phyloP scores from a whole-genome alignment of 2,797 vertebrate genomes.

The Chrysocyon brachyurus region DNA sequence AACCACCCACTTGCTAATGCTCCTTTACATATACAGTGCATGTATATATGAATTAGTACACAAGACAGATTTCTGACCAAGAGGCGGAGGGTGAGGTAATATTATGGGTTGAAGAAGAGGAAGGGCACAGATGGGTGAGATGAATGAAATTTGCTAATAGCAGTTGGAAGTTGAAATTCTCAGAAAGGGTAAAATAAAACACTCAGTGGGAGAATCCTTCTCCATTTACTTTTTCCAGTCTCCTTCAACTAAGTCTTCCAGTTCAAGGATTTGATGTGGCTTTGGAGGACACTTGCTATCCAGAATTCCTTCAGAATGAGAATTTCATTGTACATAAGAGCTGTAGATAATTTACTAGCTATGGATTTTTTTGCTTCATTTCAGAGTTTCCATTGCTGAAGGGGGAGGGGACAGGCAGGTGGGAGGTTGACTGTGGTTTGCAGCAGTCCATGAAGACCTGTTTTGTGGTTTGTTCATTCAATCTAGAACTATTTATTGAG shows the following conservation, averaged over 20 bases:
- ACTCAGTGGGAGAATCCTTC: neutral
- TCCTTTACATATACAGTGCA: conserved; percentile 80
- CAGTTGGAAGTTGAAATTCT: conserved; percentile 38
- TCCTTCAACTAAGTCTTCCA: conserved; percentile 80
- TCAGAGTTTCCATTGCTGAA: conserved; percentile 67
- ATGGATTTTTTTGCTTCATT: conserved; percentile 86
- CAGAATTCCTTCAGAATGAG: conserved; percentile 84
- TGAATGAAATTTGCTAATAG: conserved; percentile 50
- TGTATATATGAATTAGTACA: conserved; percentile 75
- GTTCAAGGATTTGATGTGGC: conserved; percentile 85
- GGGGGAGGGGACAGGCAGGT: neutral
- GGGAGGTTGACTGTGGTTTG: conserved; percentile 18
- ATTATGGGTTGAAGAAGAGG: conserved; percentile 44
- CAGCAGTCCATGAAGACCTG: conserved; percentile 3
- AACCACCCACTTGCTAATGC: conserved; percentile 87
- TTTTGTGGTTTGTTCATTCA: neutral
- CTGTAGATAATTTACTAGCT: conserved; percentile 85
- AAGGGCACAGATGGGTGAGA: conserved; percentile 12
- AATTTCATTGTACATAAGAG: conserved; percentile 84
- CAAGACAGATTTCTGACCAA: conserved; percentile 78
- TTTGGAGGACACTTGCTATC: conserved; percentile 85
- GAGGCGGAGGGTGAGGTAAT: conserved; percentile 78
- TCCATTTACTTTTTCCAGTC: conserved; percentile 60
- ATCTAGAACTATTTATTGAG: conserved; percentile 33
- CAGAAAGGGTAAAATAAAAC: conserved; percentile 38